Evolutionary conservation across 1,140 invertebrate genomes (phyloP), one percentile per base, ranked within the genome.

Genomic region (Bombus confusus): DNA sequence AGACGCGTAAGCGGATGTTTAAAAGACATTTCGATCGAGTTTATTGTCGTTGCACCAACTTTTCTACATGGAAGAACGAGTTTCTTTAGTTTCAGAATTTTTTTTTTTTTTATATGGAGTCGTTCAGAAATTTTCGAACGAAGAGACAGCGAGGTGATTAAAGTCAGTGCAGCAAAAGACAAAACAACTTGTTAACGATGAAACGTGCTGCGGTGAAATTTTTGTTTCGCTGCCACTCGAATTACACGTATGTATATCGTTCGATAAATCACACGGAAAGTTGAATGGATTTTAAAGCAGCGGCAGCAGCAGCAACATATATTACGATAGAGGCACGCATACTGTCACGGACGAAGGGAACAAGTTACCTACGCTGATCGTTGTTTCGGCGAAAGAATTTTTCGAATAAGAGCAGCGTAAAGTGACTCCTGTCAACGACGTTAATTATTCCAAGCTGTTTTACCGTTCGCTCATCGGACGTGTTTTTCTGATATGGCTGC

Each of bases 41-140:
- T 64, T 91, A 90, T 90, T 91, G 87, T 91, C 90, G 87, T 90
- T 88, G 81, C 87, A 88, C 89, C 89, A 88, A 88, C 87, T 86
- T 86, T 72, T 76, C 66, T 78, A 52, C 15, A 64, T 86, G 80
- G 80, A 88, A 89, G 87, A 86, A 83, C 76, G 66, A 88, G 83
- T 80, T 78, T 34, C 59, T 88, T 82, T 62, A 34, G 71, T 66
- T 69, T 41, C n/a, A n/a, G 22, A 59, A 28, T 43, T 71, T 69
- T 25, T 9, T 8, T 22, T 9, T 34, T 8, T 2, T 15, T 31
- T 68, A 34, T 22, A 76, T 76, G 47, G 74, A 75, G 31, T 22
- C 43, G 10, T 76, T 43, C n/a, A 25, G 78, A 25, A 25, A 18
- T 52, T 43, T 13, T n/a, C 9, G 62, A 52, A 52, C n/a, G 1